A percentile compares a stretch with the other conserved stretches of the same genome.
Evolutionary conservation across 2,113 vertebrate species (phyloP).

Genomic region (Hydrolagus affinis): DNA sequence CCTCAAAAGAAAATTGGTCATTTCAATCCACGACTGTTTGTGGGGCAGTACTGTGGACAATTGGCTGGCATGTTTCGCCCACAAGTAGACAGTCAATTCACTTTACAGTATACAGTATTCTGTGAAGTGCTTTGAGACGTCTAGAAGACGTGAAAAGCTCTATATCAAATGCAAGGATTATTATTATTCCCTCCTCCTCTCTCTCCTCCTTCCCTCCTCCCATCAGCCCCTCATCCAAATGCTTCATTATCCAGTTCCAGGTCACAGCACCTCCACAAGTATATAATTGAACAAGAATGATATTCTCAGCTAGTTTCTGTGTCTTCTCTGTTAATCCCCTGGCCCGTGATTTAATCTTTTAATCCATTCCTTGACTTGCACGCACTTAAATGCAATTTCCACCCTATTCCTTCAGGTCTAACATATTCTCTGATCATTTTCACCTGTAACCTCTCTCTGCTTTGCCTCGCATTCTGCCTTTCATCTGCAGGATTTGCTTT

Average conservation of each 20-base stretch:
- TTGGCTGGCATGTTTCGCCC: too few relatives aligned
- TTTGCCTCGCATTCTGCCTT: background rate
- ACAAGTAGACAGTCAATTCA: too few relatives aligned
- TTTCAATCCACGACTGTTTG: too few relatives aligned
- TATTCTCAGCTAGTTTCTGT: constrained; percentile 11
- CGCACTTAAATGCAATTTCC: constrained; percentile 11
- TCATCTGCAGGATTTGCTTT: background rate
- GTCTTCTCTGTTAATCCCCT: background rate
- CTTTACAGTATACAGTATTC: too few relatives aligned
- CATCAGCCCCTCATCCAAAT: background rate
- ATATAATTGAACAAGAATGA: background rate
- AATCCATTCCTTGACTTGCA: constrained; percentile 3
- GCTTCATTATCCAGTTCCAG: background rate
- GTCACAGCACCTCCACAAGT: background rate
- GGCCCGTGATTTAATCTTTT: constrained; percentile 2
- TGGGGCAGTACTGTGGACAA: too few relatives aligned
- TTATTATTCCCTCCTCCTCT: background rate
- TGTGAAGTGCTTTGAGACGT: too few relatives aligned
- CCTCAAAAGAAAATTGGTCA: too few relatives aligned
- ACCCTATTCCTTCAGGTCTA: background rate
- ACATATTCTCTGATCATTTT: background rate
- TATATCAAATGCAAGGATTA: too few relatives aligned
- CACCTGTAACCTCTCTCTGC: background rate
- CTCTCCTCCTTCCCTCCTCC: too few relatives aligned
- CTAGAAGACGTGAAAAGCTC: too few relatives aligned